A percentile compares a stretch with the other conserved stretches of the same genome.
phyloP scores from a whole-genome alignment of 2,888 invertebrate genomes.

The Heliconius ethilla region DNA sequence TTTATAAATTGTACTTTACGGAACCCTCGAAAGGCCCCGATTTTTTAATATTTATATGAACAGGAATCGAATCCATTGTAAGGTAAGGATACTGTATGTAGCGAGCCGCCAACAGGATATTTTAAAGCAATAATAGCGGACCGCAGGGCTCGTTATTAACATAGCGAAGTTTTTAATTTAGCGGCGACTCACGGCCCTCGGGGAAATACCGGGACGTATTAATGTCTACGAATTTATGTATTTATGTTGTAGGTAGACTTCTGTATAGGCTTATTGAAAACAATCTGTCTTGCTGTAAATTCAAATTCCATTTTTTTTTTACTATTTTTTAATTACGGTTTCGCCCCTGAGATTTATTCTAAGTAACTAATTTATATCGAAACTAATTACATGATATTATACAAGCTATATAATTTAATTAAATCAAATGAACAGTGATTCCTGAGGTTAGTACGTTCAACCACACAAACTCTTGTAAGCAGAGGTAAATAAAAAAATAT shows the following conservation, averaged over 20 bases:
- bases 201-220: constrained; percentile 49
- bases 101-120: not conserved
- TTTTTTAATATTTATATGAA: not conserved
- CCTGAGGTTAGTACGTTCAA: too few relatives aligned
- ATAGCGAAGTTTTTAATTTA: constrained; percentile 53
- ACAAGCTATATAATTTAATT: too few relatives aligned
- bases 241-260: constrained; percentile 35
- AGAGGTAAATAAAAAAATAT: too few relatives aligned
- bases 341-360: too few relatives aligned
- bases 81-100: not conserved
- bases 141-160: constrained; percentile 46
- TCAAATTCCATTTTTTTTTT: not conserved
- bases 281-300: not conserved
- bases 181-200: constrained; percentile 44
- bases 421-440: too few relatives aligned
- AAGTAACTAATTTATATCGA: too few relatives aligned
- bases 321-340: too few relatives aligned
- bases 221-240: constrained; percentile 43
- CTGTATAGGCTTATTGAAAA: not conserved
- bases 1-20: too few relatives aligned
- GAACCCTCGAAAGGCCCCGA: not conserved
- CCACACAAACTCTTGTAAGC: too few relatives aligned
- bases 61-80: not conserved
- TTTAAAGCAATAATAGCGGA: constrained; percentile 10
- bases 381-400: too few relatives aligned